Evolutionary conservation across 1,140 invertebrate species (phyloP), one percentile per base, ranked within the genome.

Genomic region (Zaprionus kolodkinae): DNA sequence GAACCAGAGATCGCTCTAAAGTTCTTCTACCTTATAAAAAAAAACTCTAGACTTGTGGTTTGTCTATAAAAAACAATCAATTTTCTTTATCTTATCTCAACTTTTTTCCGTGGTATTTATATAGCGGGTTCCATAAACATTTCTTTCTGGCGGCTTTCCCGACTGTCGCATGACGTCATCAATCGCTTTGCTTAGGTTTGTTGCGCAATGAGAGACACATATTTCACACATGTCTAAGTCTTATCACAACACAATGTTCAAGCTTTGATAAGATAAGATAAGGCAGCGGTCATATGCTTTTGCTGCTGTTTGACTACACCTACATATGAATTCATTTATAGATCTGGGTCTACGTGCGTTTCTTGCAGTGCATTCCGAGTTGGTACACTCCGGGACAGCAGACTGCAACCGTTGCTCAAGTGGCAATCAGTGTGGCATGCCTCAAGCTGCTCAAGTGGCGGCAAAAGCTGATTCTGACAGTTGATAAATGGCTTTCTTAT

Each of bases 391-490:
- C n/a, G 15, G 9, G 3, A 35, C 63, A 62, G 11, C 54, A 13
- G n/a, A 13, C 38, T 54, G 52, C 60, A 65, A 33, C 52, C 65
- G 61, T 15, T 36, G 21, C 36, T 71, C 73, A 65, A 76, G 65
- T 72, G 73, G 71, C 65, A 69, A 69, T 56, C 70, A 45, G 64
- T 52, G 57, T 17, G 40, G 55, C 54, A 27, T 11, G 25, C 30
- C 43, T 7, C 40, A 45, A 7, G 40, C 7, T 30, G 30, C 13
- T 68, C 71, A 67, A 73, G 64, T 73, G 50, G 13, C 40, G 6
- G 2, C 79, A 83, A 72, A 45, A n/a, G 68, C 57, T 59, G n/a
- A 67, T 70, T 76, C 76, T 70, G 52, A 38, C 52, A 43, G 40
- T 2, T 2, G 48, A 11, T 50, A 55, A 59, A 9, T 35, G 57